Percentiles rank a stretch among this genome's conserved stretches.
Conservation (phyloP, 2,888 invertebrate species). For the Epiblema foenella region DNA sequence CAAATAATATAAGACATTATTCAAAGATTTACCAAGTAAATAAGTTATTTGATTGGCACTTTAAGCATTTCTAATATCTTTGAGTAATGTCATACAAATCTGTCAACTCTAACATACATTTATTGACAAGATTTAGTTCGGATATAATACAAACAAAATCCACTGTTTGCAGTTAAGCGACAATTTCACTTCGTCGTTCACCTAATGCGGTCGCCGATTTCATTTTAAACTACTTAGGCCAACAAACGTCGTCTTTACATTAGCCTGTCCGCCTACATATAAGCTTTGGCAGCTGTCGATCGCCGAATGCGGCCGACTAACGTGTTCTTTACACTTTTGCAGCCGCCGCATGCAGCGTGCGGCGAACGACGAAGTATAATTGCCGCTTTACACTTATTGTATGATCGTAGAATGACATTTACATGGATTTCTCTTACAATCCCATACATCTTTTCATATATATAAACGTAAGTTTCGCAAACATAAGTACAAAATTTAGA, state of each 20-base stretch:
- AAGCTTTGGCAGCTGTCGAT: too few species aligned
- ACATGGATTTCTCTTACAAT: neutral
- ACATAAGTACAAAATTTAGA: constrained; percentile 26
- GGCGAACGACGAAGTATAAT: too few species aligned
- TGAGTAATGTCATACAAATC: constrained; percentile 5
- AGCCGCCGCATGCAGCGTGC: too few species aligned
- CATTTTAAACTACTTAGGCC: too few species aligned
- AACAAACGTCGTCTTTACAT: too few species aligned
- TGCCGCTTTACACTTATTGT: neutral
- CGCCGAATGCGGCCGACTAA: too few species aligned
- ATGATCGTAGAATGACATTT: neutral
- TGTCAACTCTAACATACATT: neutral
- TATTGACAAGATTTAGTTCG: neutral
- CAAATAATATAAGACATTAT: neutral
- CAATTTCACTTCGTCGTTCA: too few species aligned
- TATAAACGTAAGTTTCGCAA: neutral
- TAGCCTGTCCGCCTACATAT: too few species aligned
- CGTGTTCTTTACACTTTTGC: too few species aligned
- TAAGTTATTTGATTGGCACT: constrained; percentile 1
- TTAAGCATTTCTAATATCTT: neutral
- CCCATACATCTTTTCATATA: constrained; percentile 3
- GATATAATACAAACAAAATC: neutral
- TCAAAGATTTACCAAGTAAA: neutral
- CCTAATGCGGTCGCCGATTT: too few species aligned
- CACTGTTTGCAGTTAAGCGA: neutral